A percentile compares a stretch with the other conserved stretches of the same genome.
These are phyloP conservation scores for Pseudomyrmex pallidus DNA, from an alignment of 1,140 invertebrate species.

Conservation along the genomic window DNA sequence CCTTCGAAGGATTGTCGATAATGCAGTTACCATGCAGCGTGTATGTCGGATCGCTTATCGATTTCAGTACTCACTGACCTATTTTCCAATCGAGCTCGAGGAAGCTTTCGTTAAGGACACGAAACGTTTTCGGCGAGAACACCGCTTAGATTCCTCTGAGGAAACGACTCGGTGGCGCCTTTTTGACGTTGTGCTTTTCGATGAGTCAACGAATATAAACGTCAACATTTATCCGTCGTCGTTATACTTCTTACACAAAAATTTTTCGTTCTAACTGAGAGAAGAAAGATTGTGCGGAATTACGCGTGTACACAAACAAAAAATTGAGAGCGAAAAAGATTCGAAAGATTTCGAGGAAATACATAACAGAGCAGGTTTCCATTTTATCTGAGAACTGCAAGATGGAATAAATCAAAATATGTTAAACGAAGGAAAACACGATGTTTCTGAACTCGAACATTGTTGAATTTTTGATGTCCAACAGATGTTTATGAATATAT, in stretches of 20 bases:
- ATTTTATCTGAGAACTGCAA: too few relatives aligned
- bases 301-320: background rate
- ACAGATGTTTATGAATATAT: background rate
- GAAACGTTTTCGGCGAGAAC: conserved; percentile 25
- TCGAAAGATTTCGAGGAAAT: background rate
- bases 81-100: conserved; percentile 54
- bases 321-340: background rate
- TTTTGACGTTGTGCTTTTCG: background rate
- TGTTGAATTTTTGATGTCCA: background rate
- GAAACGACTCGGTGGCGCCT: background rate
- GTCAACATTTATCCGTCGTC: background rate
- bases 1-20: conserved; percentile 54
- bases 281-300: background rate
- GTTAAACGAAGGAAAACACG: background rate
- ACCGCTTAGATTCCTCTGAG: background rate
- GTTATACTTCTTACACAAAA: background rate
- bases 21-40: conserved; percentile 53
- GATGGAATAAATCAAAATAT: background rate
- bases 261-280: background rate
- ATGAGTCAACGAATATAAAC: background rate
- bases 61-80: conserved; percentile 54
- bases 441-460: too few relatives aligned
- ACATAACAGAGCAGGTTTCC: background rate
- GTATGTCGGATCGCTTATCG: conserved; percentile 48
- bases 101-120: conserved; percentile 34